phyloP scores from a whole-genome alignment of 1,140 invertebrate species.

The Varroa destructor region DNA sequence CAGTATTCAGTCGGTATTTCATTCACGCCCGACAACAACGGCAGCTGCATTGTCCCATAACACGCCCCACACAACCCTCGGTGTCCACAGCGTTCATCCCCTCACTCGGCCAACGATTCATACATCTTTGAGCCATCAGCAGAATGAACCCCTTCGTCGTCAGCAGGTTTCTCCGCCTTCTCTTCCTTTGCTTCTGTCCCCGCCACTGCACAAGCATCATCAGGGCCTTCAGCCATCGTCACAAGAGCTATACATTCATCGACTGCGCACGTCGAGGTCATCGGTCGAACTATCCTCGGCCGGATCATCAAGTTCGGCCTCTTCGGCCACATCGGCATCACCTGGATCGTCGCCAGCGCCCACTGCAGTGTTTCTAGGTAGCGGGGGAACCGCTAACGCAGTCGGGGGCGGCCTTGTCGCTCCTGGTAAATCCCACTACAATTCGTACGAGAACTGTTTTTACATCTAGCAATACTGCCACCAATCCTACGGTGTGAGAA shows the following conservation, averaged over 20 bases:
- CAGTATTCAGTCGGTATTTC: constrained; percentile 18
- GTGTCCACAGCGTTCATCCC: no score
- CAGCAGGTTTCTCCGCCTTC: not conserved
- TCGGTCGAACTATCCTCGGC: constrained; percentile 7
- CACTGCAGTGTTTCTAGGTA: not conserved
- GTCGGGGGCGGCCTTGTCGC: no score
- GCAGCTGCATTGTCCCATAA: no score
- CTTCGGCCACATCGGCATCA: constrained; percentile 4
- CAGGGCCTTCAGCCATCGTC: not conserved
- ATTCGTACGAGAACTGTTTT: constrained; percentile 27
- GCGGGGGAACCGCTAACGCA: no score
- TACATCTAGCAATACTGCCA: constrained; percentile 24
- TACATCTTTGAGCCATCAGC: no score
- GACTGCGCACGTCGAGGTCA: not conserved
- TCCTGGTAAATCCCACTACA: constrained; percentile 4
- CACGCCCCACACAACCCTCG: no score
- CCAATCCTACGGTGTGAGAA: constrained; percentile 14
- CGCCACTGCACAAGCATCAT: not conserved
- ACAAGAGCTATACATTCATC: constrained; percentile 15
- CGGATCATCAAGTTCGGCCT: constrained; percentile 6
- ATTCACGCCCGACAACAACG: not conserved
- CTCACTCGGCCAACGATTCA: no score
- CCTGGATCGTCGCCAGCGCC: constrained; percentile 9
- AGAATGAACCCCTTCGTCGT: not conserved
- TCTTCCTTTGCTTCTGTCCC: not conserved